Conservation (phyloP, 1,140 invertebrate species). For the Cotesia typhae region DNA sequence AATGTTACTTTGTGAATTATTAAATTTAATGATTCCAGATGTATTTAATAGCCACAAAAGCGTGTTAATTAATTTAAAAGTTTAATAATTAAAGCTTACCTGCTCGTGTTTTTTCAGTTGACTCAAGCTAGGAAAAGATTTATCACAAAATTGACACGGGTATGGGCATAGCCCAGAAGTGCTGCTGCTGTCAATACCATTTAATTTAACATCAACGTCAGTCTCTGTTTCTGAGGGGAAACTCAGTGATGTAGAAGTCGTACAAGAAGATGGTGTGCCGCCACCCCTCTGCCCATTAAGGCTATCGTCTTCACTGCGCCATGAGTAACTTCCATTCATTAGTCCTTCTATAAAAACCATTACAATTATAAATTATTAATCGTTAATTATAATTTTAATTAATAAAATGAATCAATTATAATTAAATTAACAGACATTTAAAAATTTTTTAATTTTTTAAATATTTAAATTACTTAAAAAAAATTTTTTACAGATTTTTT, state of each 20-base stretch:
- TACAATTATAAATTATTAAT: constrained; percentile 1
- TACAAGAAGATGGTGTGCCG: constrained; percentile 69
- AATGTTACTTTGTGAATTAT: neutral
- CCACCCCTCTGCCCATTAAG: constrained; percentile 68
- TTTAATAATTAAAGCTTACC: constrained; percentile 65
- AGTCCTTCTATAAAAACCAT: constrained; percentile 68
- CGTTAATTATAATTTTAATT: neutral
- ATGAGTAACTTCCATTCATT: constrained; percentile 69
- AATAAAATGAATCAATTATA: too few species aligned
- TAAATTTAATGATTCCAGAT: too few species aligned
- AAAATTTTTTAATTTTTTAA: too few species aligned
- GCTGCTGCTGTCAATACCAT: constrained; percentile 65
- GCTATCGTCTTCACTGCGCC: constrained; percentile 72
- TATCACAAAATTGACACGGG: constrained; percentile 90
- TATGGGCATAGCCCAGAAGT: constrained; percentile 74
- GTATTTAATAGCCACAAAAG: too few species aligned
- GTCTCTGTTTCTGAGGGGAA: constrained; percentile 66
- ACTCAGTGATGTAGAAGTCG: constrained; percentile 70
- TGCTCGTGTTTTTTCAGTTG: constrained; percentile 93
- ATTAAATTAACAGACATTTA: too few species aligned
- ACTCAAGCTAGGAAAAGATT: constrained; percentile 85
- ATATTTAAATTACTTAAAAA: neutral
- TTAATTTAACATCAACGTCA: constrained; percentile 58
- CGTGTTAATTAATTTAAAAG: too few species aligned
- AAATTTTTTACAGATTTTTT: neutral